A percentile compares a stretch with the other conserved stretches of the same genome.
phyloP scores from a whole-genome alignment of 2,113 vertebrate genomes.

The Bos taurus region ARS-UCD2.0 NC_037351.1:19086501-19087000 shows the following conservation, averaged over 20 bases:
- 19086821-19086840: slow-evolving; percentile 11
- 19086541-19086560: neutral
- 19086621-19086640: neutral
- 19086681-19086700: slow-evolving; percentile 49
- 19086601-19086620: neutral
- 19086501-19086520: too few species aligned
- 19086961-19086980: neutral
- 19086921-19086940: neutral
- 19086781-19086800: slow-evolving; percentile 28
- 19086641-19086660: neutral
- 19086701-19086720: slow-evolving; percentile 39
- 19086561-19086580: neutral
- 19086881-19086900: neutral
- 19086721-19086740: slow-evolving; percentile 54
- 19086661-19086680: slow-evolving; percentile 38
- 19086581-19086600: neutral
- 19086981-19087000: neutral
- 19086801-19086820: neutral
- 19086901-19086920: neutral
- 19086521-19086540: neutral
- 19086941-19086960: neutral
- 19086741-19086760: slow-evolving; percentile 27
- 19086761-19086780: slow-evolving; percentile 30
- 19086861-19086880: neutral
- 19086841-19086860: slow-evolving; percentile 44